Evolutionary conservation across 2,113 vertebrate species (phyloP), one percentile per base, ranked within the genome.

Genomic region (Corynorhinus townsendii): DNA sequence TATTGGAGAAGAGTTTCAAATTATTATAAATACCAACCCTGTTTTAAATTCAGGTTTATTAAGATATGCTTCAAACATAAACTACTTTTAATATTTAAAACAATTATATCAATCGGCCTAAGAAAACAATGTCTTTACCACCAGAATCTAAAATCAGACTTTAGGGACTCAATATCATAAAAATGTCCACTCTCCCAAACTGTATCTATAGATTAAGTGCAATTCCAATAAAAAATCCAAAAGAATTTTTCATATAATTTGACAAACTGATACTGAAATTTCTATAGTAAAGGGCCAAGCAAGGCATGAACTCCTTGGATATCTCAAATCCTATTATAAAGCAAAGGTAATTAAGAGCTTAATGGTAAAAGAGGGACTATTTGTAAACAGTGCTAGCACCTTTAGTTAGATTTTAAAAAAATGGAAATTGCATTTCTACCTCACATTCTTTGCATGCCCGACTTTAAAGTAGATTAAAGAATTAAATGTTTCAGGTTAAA

Each of bases 261-360:
- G 40, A 75, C 19, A 94, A 93, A 7, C 7, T 64, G 47, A 88
- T 89, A 68, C 19, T 72, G 28, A 89, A 96, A 72, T 64, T 8
- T 82, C 77, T 30, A 7, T 28, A 56, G 1, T 11, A 69, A 93
- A 87, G 5, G 11, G 5, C 19, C 38, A 54, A 49, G 30, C 20
- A 82, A 66, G 35, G 5, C 20, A 20, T 11, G 15, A 86, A 75
- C 56, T 45, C 77, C 49, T 10, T 26, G 4, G 24, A 80, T 5
- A n/a, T 24, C 28, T 28, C 14, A 43, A 89, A 91, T 7, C 26
- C 80, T 84, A 62, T 7, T 59, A 9, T 43, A 56, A 96, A 93
- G 15, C 49, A 91, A 54, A 96, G 47, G 5, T 95, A 85, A 93
- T 92, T 95, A 93, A 80, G 6, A 91, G n/a, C 4, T 62, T 33